Conservation (phyloP, 2,797 vertebrate genomes). For the Podarcis siculus region DNA sequence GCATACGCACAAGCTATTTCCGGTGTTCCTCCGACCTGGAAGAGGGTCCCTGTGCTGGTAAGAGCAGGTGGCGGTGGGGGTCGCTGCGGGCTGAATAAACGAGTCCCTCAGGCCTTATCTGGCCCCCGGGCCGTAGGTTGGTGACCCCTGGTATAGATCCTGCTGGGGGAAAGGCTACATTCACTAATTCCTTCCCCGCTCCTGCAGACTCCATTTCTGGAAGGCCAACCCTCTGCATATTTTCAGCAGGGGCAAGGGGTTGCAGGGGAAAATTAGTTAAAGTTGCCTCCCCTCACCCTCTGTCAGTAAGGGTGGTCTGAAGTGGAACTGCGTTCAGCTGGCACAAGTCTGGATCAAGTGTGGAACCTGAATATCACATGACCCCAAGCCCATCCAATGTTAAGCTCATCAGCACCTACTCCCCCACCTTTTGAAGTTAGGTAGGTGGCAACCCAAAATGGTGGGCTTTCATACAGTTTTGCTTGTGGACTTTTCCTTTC, state of each 20-base stretch:
- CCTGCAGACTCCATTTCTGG: neutral
- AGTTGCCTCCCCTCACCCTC: neutral
- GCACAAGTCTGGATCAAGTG: neutral
- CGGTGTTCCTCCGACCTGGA: no score
- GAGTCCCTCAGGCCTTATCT: no score
- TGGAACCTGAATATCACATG: fast-evolving
- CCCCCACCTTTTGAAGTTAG: neutral
- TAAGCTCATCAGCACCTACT: no score
- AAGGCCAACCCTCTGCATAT: neutral
- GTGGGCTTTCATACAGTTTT: neutral
- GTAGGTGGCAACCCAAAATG: neutral
- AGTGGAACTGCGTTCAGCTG: neutral
- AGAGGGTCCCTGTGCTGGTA: no score
- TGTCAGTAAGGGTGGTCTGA: no score
- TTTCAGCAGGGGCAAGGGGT: neutral
- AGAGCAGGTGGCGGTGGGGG: no score
- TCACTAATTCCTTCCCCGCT: neutral
- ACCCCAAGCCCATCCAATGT: neutral
- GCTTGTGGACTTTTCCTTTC: no score
- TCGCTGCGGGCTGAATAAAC: no score
- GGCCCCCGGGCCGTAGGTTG: no score
- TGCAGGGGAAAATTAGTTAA: neutral
- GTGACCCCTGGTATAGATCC: no score
- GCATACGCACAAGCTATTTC: no score
- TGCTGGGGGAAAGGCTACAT: neutral